Base-by-base conservation (phyloP, 2,888 invertebrate genomes). In the Lordiphosa fenestrarum region DNA sequence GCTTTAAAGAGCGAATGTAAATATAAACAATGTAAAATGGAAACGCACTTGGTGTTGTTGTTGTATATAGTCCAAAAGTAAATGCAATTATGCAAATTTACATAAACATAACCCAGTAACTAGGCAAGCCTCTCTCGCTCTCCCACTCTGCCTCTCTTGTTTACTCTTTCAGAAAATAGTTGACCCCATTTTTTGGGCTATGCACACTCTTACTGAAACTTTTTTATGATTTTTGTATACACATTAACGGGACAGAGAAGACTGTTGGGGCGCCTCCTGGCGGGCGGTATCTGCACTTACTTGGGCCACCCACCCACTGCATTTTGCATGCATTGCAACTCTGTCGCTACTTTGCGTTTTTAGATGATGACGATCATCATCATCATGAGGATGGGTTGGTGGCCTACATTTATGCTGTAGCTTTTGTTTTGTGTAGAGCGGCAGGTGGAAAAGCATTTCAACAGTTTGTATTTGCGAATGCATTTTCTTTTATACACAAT, bases 31-130 rank as follows among this genome's bases (percentile, higher is more conserved):
- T n/a, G 15, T 57, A 53, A 38, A 46, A 30, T 21, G 44, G 23
- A 53, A 53, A 33, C 41, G 40, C 36, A 30, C 9, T 71, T 60
- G 55, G 58, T 61, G 60, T 61, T 54, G 37, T 38, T 57, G 55
- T 59, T 41, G 40, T 40, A 37, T 64, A 42, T 37, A 39, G 30
- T 30, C 25, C 15, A 41, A 19, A 23, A 35, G 47, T 52, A 52
- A 55, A 66, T 66, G 70, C 67, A 84, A 85, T 85, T 84, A 80
- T 81, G 82, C 73, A 80, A 80, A 80, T 80, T 76, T 80, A 76
- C 61, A 80, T 84, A 85, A 85, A 81, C 82, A 85, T 80, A 80
- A 85, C 85, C 85, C 76, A 80, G 81, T 84, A 84, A 44, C 85
- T 38, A 47, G 40, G 48, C 48, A 50, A 35, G 42, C 41, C 33